Evolutionary conservation across 2,113 vertebrate genomes (phyloP), one percentile per base, ranked within the genome.

Genomic region (Athene cunicularia): DNA sequence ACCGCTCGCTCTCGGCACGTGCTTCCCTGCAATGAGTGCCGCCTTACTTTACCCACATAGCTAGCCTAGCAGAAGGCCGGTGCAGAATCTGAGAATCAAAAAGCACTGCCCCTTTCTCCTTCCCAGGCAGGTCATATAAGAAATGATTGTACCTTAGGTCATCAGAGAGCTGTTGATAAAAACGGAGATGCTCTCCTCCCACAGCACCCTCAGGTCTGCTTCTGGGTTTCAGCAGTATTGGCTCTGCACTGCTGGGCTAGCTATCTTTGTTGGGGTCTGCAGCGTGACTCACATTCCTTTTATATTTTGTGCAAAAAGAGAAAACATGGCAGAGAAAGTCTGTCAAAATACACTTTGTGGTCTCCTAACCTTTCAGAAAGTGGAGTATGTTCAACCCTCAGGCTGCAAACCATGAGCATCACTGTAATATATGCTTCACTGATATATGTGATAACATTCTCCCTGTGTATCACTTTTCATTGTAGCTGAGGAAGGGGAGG

Each of bases 1-100:
- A 30, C 7, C 0, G 8, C 37, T 41, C 2, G 0, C 35, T 33
- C 2, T 30, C 0, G 0, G n/a, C 70, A 20, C 1, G 2, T 14
- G 27, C 47, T 73, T 50, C 66, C n/a, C 58, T 63, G 27, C 58
- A 24, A 12, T 13, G 21, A 91, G 19, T 10, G 71, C 9, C 5
- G 27, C 27, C 52, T 41, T 56, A 20, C 12, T 30, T 58, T 52
- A 59, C 23, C 16, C 37, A 11, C 11, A 5, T 1, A 37, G 68
- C 28, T 67, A 88, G 62, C 55, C 49, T 4, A 49, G 68, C 45
- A 79, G 28, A 71, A 41, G 41, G 23, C 7, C 62, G 66, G 64
- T 2, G 17, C 11, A 41, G 41, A 45, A 67, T 8, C 26, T 47
- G 52, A 10, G 24, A 90, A 63, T 7, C 20, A 67, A 84, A 89